These are phyloP conservation scores for Drepana arcuata DNA, from an alignment of 1,140 invertebrate genomes.

Conservation along the genomic window DNA sequence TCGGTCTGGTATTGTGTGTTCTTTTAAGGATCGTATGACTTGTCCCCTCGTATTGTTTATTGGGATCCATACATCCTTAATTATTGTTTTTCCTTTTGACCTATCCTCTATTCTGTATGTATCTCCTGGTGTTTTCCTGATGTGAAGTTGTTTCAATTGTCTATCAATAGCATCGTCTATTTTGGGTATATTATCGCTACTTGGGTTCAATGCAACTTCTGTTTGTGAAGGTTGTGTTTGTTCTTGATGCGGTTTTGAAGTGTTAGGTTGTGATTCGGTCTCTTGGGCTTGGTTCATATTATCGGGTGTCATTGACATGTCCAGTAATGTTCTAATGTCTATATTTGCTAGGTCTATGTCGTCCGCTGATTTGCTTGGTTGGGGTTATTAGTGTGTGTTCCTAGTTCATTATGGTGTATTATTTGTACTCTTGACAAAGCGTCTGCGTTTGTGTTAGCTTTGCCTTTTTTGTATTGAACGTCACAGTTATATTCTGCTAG, in stretches of 20 bases:
- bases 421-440: constrained; percentile 6
- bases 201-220: neutral
- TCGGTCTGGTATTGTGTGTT: constrained; percentile 23
- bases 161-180: constrained; percentile 21
- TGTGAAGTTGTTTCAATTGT: constrained; percentile 19
- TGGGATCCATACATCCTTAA: constrained; percentile 24
- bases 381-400: constrained; percentile 1
- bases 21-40: constrained; percentile 17
- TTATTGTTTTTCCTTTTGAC: constrained; percentile 20
- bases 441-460: constrained; percentile 8
- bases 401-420: neutral
- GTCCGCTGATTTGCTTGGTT: constrained; percentile 6
- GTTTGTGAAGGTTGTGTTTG: too few species aligned
- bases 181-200: constrained; percentile 10
- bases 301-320: constrained; percentile 5
- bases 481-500: constrained; percentile 14
- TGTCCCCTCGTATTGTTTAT: constrained; percentile 19
- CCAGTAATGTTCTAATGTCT: constrained; percentile 4
- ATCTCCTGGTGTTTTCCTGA: constrained; percentile 16
- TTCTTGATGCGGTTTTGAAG: neutral
- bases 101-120: constrained; percentile 16
- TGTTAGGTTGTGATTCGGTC: neutral
- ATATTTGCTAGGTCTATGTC: constrained; percentile 1
- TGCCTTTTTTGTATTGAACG: constrained; percentile 13
- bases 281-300: neutral